Conservation (phyloP, 2,113 vertebrate genomes). For the Semicossyphus pulcher region DNA sequence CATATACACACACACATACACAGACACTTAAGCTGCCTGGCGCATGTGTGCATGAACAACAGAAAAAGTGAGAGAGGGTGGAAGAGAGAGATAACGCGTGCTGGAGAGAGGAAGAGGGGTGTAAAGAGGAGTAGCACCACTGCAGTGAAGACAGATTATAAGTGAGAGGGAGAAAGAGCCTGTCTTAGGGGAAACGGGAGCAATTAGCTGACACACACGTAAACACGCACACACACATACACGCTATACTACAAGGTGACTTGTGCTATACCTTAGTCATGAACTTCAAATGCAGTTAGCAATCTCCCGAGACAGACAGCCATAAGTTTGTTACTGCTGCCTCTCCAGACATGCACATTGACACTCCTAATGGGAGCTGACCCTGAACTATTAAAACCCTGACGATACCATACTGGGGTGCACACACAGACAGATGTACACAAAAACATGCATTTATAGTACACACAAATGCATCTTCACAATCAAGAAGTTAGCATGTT, state of each 20-base stretch:
- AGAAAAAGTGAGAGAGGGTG: constrained; percentile 50
- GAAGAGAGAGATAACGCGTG: constrained; percentile 57
- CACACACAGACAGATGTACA: too few relatives aligned
- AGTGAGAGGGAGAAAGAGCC: constrained; percentile 73
- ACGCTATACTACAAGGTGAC: constrained; percentile 67
- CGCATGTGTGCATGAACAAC: constrained; percentile 63
- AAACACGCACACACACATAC: constrained; percentile 12
- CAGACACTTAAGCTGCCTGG: constrained; percentile 43
- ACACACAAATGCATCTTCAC: too few relatives aligned
- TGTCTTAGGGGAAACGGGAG: constrained; percentile 58
- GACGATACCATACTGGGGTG: too few relatives aligned
- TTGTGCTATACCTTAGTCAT: constrained; percentile 36
- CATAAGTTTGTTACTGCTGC: constrained; percentile 15
- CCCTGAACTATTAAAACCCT: constrained; percentile 34
- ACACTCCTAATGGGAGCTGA: constrained; percentile 53
- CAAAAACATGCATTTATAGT: too few relatives aligned
- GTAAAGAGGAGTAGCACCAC: constrained; percentile 56
- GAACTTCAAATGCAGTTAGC: constrained; percentile 39
- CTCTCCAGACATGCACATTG: constrained; percentile 35
- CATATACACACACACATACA: constrained; percentile 45
- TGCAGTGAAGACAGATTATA: constrained; percentile 69
- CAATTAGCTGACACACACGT: constrained; percentile 63
- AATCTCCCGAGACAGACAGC: constrained; percentile 31
- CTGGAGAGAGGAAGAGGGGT: constrained; percentile 37
- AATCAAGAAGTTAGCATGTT: too few relatives aligned